A percentile compares a stretch with the other conserved stretches of the same genome.
Conservation (phyloP, 2,113 vertebrate species). For the Greenwoodochromis staneri region DNA sequence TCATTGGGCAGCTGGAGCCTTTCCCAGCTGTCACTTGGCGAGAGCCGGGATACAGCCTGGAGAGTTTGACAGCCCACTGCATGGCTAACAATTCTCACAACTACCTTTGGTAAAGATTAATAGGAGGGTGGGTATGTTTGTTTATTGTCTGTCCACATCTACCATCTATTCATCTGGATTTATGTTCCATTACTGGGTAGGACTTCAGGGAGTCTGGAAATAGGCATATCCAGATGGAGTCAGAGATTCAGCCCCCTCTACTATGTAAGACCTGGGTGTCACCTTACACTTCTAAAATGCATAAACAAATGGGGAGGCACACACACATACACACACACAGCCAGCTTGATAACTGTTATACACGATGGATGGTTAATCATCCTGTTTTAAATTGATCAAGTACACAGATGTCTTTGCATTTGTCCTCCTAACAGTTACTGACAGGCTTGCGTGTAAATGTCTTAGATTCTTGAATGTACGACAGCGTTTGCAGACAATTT, state of each 20-base stretch:
- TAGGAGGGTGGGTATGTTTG: not conserved
- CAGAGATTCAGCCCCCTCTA: slow-evolving; percentile 12
- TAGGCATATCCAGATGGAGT: slow-evolving; percentile 38
- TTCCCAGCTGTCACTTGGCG: not conserved
- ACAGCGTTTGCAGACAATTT: slow-evolving; percentile 14
- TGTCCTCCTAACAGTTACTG: not conserved
- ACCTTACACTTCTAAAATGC: slow-evolving; percentile 21
- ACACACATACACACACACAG: not conserved
- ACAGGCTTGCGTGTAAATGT: not conserved
- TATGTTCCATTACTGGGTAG: slow-evolving; percentile 15
- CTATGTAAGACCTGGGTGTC: slow-evolving; percentile 8
- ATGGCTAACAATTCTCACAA: not conserved
- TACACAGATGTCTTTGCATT: not conserved
- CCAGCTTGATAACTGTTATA: not conserved
- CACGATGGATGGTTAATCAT: not conserved
- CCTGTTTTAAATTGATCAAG: not conserved
- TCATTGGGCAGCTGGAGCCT: not conserved
- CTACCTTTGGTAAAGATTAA: not conserved
- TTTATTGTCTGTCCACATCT: not conserved
- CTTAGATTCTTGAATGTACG: not conserved
- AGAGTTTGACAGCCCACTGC: not conserved
- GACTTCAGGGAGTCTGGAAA: slow-evolving; percentile 26
- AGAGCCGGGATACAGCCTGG: not conserved
- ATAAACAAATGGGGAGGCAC: not conserved
- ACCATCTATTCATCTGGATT: slow-evolving; percentile 5